phyloP scores from a whole-genome alignment of 2,113 vertebrate genomes.

The Phycodurus eques region DNA sequence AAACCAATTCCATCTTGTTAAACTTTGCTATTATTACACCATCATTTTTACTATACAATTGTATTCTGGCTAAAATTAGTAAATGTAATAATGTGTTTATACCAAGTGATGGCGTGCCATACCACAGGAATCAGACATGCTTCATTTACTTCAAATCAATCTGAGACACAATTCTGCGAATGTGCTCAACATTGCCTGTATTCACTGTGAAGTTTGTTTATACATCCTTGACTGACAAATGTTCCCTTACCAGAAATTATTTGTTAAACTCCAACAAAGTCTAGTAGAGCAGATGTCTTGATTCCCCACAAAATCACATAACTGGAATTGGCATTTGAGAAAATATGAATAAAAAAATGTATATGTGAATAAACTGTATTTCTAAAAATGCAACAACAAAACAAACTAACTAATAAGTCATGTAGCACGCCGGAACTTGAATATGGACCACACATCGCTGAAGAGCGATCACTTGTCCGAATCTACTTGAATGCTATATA shows the following conservation, averaged over 20 bases:
- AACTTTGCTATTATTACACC: background rate
- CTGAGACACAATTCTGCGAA: slow-evolving; percentile 1
- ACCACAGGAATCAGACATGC: slow-evolving; percentile 2
- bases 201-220: slow-evolving; percentile 4
- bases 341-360: background rate
- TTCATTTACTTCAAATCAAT: slow-evolving; percentile 7
- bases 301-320: background rate
- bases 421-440: too few relatives aligned
- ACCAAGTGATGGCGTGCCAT: background rate
- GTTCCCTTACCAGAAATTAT: background rate
- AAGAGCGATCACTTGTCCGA: too few relatives aligned
- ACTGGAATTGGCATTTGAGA: background rate
- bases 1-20: background rate
- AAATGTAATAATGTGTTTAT: background rate
- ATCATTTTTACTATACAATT: background rate
- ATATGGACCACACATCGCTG: too few relatives aligned
- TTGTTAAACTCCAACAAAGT: background rate
- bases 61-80: background rate
- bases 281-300: background rate
- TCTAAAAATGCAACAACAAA: background rate
- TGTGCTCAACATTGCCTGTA: background rate
- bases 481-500: too few relatives aligned
- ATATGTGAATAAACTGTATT: background rate
- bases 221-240: background rate
- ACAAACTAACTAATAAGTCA: background rate